These are phyloP conservation scores for Tachysurus vachellii DNA, from an alignment of 2,113 vertebrate species.

Conservation along the genomic window DNA sequence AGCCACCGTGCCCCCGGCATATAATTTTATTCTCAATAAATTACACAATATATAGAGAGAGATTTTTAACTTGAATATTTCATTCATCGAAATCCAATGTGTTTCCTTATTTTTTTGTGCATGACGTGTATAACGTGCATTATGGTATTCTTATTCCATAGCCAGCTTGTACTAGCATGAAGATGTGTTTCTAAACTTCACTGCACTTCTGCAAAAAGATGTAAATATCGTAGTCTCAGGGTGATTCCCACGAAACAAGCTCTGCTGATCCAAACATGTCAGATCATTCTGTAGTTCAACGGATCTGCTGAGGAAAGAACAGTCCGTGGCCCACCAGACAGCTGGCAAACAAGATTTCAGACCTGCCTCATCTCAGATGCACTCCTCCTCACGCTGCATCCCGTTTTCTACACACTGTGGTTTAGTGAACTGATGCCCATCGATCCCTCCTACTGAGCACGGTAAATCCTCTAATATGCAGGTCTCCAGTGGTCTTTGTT, in stretches of 20 bases:
- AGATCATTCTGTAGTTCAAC: conserved; percentile 9
- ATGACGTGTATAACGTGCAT: too few species aligned
- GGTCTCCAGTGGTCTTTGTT: conserved; percentile 39
- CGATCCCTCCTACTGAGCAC: conserved; percentile 49
- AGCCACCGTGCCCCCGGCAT: too few species aligned
- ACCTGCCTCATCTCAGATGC: not conserved
- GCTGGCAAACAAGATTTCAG: conserved; percentile 31
- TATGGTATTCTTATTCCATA: not conserved
- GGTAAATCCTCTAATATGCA: conserved; percentile 54
- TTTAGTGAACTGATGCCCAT: conserved; percentile 47
- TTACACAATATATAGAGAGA: too few species aligned
- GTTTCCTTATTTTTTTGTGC: too few species aligned
- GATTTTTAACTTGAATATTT: too few species aligned
- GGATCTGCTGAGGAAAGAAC: conserved; percentile 31
- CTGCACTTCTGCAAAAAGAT: not conserved
- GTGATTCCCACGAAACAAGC: conserved; percentile 11
- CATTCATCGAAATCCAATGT: too few species aligned
- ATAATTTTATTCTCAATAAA: too few species aligned
- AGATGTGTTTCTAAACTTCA: not conserved
- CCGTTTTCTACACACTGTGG: conserved; percentile 34
- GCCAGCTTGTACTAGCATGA: too few species aligned
- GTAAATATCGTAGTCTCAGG: not conserved
- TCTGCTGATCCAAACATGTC: conserved; percentile 24
- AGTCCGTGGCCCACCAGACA: conserved; percentile 30
- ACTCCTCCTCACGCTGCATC: conserved; percentile 21